Evolutionary conservation across 2,797 vertebrate genomes (phyloP).

Genomic region (Aldrovandia affinis): DNA sequence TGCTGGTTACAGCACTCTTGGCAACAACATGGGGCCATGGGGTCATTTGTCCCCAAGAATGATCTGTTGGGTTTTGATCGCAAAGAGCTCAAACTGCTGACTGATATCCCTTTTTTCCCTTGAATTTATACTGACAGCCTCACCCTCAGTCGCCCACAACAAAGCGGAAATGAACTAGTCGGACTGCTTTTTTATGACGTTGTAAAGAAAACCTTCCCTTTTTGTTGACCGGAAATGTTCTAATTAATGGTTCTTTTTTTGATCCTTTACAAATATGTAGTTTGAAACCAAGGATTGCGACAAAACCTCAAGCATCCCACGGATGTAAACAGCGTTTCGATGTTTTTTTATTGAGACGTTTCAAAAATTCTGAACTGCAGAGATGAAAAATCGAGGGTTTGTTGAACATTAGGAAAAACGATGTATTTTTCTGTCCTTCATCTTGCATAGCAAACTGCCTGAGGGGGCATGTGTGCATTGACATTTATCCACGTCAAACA

Average conservation of each 20-base stretch:
- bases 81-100: background rate
- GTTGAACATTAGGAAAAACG: background rate
- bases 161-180: background rate
- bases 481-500: background rate
- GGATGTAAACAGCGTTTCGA: background rate
- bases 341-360: background rate
- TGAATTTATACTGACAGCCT: background rate
- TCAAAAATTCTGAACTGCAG: background rate
- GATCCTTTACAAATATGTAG: no score
- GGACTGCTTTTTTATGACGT: background rate
- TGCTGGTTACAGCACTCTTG: constrained; percentile 3
- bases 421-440: background rate
- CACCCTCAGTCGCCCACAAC: background rate
- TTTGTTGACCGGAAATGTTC: background rate
- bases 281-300: background rate
- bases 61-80: background rate
- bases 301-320: background rate
- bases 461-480: background rate
- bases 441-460: constrained; percentile 38
- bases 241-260: no score
- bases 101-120: background rate
- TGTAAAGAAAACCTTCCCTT: background rate
- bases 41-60: background rate
- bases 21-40: background rate
- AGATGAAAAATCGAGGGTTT: background rate